phyloP scores from a whole-genome alignment of 2,113 vertebrate species.

The Rhinichthys klamathensis region DNA sequence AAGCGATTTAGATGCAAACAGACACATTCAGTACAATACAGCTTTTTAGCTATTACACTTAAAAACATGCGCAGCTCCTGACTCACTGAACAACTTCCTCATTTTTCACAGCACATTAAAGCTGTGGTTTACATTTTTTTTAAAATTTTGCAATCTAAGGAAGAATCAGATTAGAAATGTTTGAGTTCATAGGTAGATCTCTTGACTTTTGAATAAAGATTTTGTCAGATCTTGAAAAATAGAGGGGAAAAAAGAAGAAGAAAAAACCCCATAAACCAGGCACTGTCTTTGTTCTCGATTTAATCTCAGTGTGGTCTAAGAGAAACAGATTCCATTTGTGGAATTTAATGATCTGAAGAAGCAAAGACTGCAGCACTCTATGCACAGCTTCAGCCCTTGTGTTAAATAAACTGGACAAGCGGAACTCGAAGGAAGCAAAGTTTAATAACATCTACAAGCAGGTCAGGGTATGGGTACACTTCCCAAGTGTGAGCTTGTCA shows the following conservation, averaged over 20 bases:
- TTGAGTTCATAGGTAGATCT: not conserved
- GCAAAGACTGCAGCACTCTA: not conserved
- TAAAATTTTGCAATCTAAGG: not conserved
- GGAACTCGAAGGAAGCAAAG: not conserved
- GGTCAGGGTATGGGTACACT: not conserved
- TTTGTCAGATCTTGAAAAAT: not conserved
- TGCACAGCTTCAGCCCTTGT: not conserved
- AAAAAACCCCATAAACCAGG: not conserved
- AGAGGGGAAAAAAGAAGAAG: not conserved
- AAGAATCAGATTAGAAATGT: not conserved
- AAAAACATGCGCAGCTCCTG: not conserved
- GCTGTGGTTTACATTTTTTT: not conserved
- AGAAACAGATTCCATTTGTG: not conserved
- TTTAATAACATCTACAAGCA: constrained; percentile 20
- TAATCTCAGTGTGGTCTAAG: not conserved
- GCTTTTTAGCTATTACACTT: not conserved
- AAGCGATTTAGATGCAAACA: not conserved
- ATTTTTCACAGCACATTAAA: not conserved
- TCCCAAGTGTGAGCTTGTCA: not conserved
- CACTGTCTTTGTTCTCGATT: not conserved
- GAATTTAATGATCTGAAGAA: not conserved
- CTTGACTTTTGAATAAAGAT: not conserved
- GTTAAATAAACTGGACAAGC: constrained; percentile 6
- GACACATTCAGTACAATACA: not conserved
- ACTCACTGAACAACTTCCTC: not conserved